A percentile compares a stretch with the other conserved stretches of the same genome.
Conservation (phyloP, 1,140 invertebrate genomes). For the Rhyacophila brunnea region DNA sequence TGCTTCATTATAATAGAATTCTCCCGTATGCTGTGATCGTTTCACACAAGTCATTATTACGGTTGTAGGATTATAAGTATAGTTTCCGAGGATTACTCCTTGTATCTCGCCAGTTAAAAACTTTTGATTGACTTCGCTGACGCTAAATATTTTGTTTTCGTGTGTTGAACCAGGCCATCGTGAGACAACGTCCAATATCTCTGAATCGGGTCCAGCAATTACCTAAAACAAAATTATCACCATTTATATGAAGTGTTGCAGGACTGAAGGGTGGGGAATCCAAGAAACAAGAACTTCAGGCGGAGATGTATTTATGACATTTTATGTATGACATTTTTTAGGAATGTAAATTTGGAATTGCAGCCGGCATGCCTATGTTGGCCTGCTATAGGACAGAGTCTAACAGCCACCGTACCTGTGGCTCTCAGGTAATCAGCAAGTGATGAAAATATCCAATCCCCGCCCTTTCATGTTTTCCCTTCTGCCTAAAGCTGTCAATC, state of each 20-base stretch:
- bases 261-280: background rate
- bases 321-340: too few species aligned
- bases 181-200: constrained; percentile 30
- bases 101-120: constrained; percentile 24
- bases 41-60: constrained; percentile 27
- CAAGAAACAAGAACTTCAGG: background rate
- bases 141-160: constrained; percentile 27
- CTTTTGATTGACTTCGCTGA: constrained; percentile 20
- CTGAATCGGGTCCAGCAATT: constrained; percentile 28
- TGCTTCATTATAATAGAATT: constrained; percentile 31
- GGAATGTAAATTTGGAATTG: too few species aligned
- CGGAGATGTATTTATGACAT: too few species aligned
- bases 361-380: too few species aligned
- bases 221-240: constrained; percentile 27
- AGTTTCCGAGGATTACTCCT: constrained; percentile 24
- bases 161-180: constrained; percentile 26
- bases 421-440: too few species aligned
- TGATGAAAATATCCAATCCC: too few species aligned
- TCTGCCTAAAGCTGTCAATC: too few species aligned
- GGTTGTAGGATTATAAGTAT: constrained; percentile 24
- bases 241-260: too few species aligned
- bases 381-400: too few species aligned
- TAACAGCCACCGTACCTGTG: too few species aligned
- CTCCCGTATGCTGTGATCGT: constrained; percentile 26
- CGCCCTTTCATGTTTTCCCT: too few species aligned